phyloP scores from a whole-genome alignment of 2,888 invertebrate genomes.

The Cheilosia grossa region DNA sequence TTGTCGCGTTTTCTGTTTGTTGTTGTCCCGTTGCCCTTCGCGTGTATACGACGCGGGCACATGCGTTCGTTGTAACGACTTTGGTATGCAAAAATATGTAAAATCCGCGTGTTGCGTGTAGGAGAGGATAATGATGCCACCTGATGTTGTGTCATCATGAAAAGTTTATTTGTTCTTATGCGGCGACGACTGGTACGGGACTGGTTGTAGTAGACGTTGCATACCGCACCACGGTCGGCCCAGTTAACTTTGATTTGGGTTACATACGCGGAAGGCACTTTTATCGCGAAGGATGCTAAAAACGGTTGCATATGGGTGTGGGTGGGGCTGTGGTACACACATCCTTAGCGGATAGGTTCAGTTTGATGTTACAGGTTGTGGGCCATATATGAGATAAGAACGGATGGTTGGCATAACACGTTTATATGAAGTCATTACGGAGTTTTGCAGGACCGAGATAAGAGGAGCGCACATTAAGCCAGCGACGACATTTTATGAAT shows the following conservation, averaged over 20 bases:
- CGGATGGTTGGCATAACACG: constrained; percentile 1
- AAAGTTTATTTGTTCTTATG: constrained; percentile 47
- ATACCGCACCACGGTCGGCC: neutral
- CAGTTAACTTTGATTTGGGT: constrained; percentile 7
- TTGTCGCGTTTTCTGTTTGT: constrained; percentile 24
- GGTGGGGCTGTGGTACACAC: constrained; percentile 16
- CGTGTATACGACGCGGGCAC: neutral
- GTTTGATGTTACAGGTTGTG: constrained; percentile 31
- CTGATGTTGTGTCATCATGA: constrained; percentile 54
- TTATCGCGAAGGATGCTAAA: constrained; percentile 54
- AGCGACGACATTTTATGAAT: constrained; percentile 51
- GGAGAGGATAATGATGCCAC: constrained; percentile 17
- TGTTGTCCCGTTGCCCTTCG: constrained; percentile 7
- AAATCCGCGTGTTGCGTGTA: constrained; percentile 13
- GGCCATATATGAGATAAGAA: constrained; percentile 15
- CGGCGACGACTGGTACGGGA: constrained; percentile 45
- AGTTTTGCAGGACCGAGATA: constrained; percentile 58
- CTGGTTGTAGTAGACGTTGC: neutral
- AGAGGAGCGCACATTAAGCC: constrained; percentile 24
- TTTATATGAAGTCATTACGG: constrained; percentile 63
- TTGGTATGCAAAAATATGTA: constrained; percentile 31
- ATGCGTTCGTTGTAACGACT: constrained; percentile 34
- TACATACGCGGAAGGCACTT: constrained; percentile 40
- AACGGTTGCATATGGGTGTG: constrained; percentile 32
- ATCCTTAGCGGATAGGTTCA: constrained; percentile 36